phyloP scores from a whole-genome alignment of 2,113 vertebrate species.

The Halcyon malimbica region DNA sequence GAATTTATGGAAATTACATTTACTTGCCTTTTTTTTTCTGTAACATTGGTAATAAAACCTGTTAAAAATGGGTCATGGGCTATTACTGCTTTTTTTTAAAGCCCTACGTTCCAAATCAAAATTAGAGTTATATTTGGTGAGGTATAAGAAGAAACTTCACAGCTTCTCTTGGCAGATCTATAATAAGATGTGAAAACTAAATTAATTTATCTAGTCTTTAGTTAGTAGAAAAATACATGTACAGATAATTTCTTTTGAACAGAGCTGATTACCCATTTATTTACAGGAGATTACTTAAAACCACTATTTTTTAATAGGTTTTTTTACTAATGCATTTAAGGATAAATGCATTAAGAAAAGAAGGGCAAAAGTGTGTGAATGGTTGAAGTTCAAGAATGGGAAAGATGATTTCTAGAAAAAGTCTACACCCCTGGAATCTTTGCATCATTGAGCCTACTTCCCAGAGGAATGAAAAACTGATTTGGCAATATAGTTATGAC shows the following conservation, averaged over 20 bases:
- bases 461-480: not conserved
- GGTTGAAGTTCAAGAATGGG: not conserved
- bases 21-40: not conserved
- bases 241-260: not conserved
- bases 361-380: not conserved
- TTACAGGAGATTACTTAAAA: not conserved
- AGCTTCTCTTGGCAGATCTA: not conserved
- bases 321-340: not conserved
- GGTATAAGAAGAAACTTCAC: not conserved
- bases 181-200: not conserved
- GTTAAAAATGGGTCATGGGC: not conserved
- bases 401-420: not conserved
- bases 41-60: not conserved
- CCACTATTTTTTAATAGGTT: not conserved
- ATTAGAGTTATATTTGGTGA: not conserved
- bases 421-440: not conserved
- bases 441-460: not conserved
- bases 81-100: not conserved
- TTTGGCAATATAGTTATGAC: not conserved
- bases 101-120: not conserved
- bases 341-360: not conserved
- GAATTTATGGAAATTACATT: not conserved
- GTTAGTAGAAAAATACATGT: not conserved
- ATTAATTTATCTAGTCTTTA: not conserved
- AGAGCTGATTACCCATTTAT: not conserved